phyloP scores from a whole-genome alignment of 2,888 invertebrate genomes.

The Muscina levida region DNA sequence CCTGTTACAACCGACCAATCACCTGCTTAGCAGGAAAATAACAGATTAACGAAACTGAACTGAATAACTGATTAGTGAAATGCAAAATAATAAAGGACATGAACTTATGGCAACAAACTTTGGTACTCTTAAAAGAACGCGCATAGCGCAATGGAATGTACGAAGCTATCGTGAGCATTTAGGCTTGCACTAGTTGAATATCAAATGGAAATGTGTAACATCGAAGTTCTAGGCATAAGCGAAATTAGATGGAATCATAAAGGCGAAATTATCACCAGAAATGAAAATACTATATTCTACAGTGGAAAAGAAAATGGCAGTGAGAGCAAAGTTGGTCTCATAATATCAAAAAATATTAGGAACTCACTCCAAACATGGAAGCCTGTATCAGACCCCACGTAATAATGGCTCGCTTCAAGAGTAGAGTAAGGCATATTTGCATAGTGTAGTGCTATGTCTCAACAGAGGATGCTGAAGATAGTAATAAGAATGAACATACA shows the following conservation, averaged over 20 bases:
- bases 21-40: no score
- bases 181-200: no score
- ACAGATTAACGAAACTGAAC: no score
- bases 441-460: slow-evolving; percentile 6
- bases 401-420: slow-evolving; percentile 5
- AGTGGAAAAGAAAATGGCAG: background rate
- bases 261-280: background rate
- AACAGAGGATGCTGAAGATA: background rate
- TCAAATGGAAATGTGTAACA: no score
- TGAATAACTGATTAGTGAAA: no score
- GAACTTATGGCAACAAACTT: no score
- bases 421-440: background rate
- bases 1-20: no score
- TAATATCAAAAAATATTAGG: background rate
- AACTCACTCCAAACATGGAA: slow-evolving; percentile 6
- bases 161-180: no score
- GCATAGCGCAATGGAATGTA: no score
- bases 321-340: slow-evolving; percentile 10
- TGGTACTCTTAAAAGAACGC: no score
- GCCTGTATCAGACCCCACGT: slow-evolving; percentile 1
- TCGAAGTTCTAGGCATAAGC: no score
- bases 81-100: no score
- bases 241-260: background rate
- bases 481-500: slow-evolving; percentile 7
- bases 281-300: slow-evolving; percentile 5